These are phyloP conservation scores for Chrysodeixis includens DNA, from an alignment of 2,888 invertebrate genomes.

Conservation along the genomic window DNA sequence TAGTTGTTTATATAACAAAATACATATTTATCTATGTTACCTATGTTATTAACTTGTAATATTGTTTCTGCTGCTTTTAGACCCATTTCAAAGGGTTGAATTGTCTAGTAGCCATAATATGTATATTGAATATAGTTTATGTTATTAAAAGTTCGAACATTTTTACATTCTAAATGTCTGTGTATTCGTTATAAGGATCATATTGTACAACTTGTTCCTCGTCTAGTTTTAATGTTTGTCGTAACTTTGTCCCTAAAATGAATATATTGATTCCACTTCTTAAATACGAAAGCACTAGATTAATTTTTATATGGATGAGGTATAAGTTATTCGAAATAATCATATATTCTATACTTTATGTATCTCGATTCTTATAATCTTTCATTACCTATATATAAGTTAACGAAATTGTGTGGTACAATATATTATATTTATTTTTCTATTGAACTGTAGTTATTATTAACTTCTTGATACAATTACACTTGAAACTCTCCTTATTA, in stretches of 20 bases:
- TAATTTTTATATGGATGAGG: slow-evolving; percentile 50
- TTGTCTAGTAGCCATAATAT: slow-evolving; percentile 17
- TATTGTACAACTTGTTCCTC: slow-evolving; percentile 62
- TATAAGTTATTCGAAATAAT: slow-evolving; percentile 49
- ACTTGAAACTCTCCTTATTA: slow-evolving; percentile 19
- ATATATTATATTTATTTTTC: slow-evolving; percentile 79
- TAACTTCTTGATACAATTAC: slow-evolving; percentile 60
- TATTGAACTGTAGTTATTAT: slow-evolving; percentile 76
- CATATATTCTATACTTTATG: slow-evolving; percentile 41
- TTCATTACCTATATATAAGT: slow-evolving; percentile 56
- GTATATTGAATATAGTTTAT: slow-evolving; percentile 19
- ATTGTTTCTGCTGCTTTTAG: slow-evolving; percentile 35
- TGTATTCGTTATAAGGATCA: slow-evolving; percentile 39
- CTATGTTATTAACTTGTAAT: slow-evolving; percentile 29
- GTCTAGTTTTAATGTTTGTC: slow-evolving; percentile 52
- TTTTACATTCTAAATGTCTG: slow-evolving; percentile 42
- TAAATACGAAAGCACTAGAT: slow-evolving; percentile 36
- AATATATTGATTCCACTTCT: slow-evolving; percentile 46
- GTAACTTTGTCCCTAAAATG: slow-evolving; percentile 30
- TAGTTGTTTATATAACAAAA: slow-evolving; percentile 8
- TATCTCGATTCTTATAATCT: slow-evolving; percentile 54
- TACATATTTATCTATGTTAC: slow-evolving; percentile 38
- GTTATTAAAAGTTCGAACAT: slow-evolving; percentile 25
- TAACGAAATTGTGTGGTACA: slow-evolving; percentile 70
- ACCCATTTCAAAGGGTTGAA: slow-evolving; percentile 16